These are phyloP conservation scores for Haliaeetus leucogaster DNA, from an alignment of 2,113 vertebrate genomes.

Conservation along the genomic window DNA sequence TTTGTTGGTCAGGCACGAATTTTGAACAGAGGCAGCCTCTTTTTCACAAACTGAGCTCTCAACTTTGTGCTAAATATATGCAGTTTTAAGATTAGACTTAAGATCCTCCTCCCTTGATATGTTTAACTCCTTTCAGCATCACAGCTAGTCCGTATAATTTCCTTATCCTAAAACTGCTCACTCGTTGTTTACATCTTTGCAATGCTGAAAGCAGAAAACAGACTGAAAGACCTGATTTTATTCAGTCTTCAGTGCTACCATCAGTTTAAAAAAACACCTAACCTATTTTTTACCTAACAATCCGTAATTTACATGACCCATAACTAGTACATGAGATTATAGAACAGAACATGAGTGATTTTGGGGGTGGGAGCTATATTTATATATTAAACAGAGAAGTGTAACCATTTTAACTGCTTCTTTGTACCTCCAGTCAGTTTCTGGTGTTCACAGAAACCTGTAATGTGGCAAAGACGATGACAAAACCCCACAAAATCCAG, in stretches of 20 bases:
- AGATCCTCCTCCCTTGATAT: not conserved
- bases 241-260: not conserved
- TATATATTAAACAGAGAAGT: not conserved
- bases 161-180: not conserved
- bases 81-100: not conserved
- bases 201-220: not conserved
- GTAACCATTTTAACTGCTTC: not conserved
- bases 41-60: not conserved
- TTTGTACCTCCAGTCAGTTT: not conserved
- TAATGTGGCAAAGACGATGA: not conserved
- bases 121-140: not conserved
- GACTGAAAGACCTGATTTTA: not conserved
- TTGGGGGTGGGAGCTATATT: not conserved
- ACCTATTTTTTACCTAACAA: not conserved
- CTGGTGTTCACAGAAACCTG: not conserved
- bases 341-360: not conserved
- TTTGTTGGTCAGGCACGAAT: not conserved
- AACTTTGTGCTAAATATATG: not conserved
- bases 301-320: not conserved
- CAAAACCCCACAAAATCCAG: not conserved
- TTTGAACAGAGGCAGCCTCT: not conserved
- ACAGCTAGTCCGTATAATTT: not conserved
- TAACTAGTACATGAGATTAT: not conserved
- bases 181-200: not conserved
- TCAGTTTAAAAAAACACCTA: not conserved